Base-by-base conservation (phyloP, 2,797 vertebrate genomes). In the Galaxias olidus region DNA sequence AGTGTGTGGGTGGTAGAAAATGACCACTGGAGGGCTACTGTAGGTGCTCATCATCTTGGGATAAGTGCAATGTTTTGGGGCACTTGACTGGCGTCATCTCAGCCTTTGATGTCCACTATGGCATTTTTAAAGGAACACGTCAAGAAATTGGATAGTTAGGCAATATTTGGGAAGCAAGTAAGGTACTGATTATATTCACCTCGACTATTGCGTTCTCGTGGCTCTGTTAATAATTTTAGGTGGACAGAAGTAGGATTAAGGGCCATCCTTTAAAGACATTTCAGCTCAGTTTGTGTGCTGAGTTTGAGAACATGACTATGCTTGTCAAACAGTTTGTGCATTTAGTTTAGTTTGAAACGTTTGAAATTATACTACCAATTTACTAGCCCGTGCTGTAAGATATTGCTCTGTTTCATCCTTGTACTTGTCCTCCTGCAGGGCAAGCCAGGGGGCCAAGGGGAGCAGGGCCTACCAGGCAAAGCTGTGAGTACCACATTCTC, bases 401-500 rank as follows among this genome's bases (percentile, higher is more conserved):
- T 30, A 30, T 30, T 30, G 30, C 30, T 30, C 30, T 30, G 30
- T 66, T 77, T 0, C 59, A 63, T 20, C 59, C 1, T 8, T 58
- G 10, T 60, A 77, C 76, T 89, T 43, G 87, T 14, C 81, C 70
- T 82, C 20, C 20, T 86, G 6, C 54, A 98, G 97, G 97, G 96
- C 61, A 97, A 95, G 82, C 89, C 93, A 79, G 97, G 96, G 78
- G 80, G 79, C 86, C 93, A 90, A 59, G 97, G 97, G 80, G 94
- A 94, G 74, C 94, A 92, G 87, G 97, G 97, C 71, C 77, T 81
- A 65, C 80, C 88, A 65, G 97, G 97, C 63, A 87, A 88, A 67
- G 70, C 85, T 75, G 97, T 99, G 85, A 93, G 95, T 95, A 60
- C 44, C 88, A 54, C 17, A 19, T 59, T 20, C 17, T 13, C 47